Base-by-base conservation (phyloP, 2,113 vertebrate species). In the Riparia riparia region DNA sequence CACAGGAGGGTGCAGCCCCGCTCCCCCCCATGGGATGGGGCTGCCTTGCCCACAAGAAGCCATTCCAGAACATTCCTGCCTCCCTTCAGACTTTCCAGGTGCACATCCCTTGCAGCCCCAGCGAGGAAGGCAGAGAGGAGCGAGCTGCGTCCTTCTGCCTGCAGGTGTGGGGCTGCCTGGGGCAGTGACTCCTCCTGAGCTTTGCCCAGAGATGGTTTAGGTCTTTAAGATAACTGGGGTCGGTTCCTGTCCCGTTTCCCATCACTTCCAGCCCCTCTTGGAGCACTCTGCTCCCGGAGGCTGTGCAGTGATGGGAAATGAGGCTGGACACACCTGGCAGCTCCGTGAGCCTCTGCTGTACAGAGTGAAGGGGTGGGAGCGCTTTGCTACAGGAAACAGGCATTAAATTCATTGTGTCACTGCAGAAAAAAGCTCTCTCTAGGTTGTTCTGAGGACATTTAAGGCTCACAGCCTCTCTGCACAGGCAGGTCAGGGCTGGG, bases 21-120 rank as follows among this genome's bases (percentile, higher is more conserved):
- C 2, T 2, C 19, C 42, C 28, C 28, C 5, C 4, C 32, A 0
- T 0, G 86, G 58, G 17, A 51, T 13, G 37, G 44, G n/a, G 39
- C 37, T 42, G 47, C 57, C 24, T 1, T 34, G 17, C 47, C 44
- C 53, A 5, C 20, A 1, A 56, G 3, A 63, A 28, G 72, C 32
- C 39, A 28, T 10, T 26, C 32, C 51, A n/a, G n/a, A 14, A 4
- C 12, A 3, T 5, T 17, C 17, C 49, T 79, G 53, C 57, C 19
- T 73, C 82, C 42, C 41, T 49, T 45, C 41, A 25, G 22, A 16
- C 16, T 50, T n/a, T 12, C 3, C 57, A 65, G 39, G 45, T 66
- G 32, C 1, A 2, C 61, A 39, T 14, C 34, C 5, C 73, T 54
- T 21, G n/a, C 54, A 28, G 15, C 14, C 25, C 7, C 64, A 26